Conservation (phyloP, 30 jellyfish, hydroid and myxozoan species). For the Hydractinia echinata region DNA sequence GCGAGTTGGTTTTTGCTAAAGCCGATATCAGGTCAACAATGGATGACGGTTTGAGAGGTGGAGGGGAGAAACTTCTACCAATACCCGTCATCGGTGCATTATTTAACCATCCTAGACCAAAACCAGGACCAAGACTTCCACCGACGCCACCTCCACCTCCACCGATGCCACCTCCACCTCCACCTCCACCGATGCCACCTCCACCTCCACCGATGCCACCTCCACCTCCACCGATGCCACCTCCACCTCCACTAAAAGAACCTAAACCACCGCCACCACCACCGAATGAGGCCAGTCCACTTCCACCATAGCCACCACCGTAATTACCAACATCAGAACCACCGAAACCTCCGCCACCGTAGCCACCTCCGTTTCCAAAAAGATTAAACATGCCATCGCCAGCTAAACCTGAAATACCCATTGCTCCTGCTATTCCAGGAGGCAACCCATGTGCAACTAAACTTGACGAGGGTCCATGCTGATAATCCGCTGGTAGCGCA, state of each 20-base stretch:
- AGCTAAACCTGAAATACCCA: constrained; percentile 31
- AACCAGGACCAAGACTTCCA: neutral
- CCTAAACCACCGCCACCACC: constrained; percentile 52
- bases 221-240: constrained; percentile 44
- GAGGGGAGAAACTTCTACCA: constrained; percentile 30
- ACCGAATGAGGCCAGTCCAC: constrained; percentile 38
- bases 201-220: constrained; percentile 43
- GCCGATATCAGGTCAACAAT: constrained; percentile 22
- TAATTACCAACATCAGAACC: constrained; percentile 29
- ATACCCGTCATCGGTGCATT: neutral
- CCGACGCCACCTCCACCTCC: constrained; percentile 18
- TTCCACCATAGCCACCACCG: constrained; percentile 44
- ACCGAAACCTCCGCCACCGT: constrained; percentile 37
- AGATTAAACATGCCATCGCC: constrained; percentile 27
- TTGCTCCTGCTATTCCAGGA: constrained; percentile 36
- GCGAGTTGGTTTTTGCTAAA: constrained; percentile 33
- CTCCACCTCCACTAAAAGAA: constrained; percentile 42
- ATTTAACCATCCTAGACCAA: constrained; percentile 14
- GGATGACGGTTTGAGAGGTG: neutral
- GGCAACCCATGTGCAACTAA: constrained; percentile 33
- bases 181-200: constrained; percentile 34
- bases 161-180: constrained; percentile 29
- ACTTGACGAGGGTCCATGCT: constrained; percentile 38
- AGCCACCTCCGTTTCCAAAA: constrained; percentile 28
- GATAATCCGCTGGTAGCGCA: constrained; percentile 44